Evolutionary conservation across 2,113 vertebrate genomes (phyloP), one percentile per base, ranked within the genome.

Genomic region (Gallinago undulata): DNA sequence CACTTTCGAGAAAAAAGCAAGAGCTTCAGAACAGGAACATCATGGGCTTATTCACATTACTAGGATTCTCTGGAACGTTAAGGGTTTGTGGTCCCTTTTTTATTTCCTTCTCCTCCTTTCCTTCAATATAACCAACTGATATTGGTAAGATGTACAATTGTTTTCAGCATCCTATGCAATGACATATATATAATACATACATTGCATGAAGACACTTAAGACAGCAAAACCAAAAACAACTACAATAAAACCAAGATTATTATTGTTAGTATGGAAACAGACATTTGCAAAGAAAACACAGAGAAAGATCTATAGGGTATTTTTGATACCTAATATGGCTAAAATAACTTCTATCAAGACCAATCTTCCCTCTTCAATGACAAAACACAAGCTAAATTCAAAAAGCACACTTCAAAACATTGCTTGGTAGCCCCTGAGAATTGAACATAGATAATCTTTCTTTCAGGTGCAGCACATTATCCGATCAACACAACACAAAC

Each of bases 391-490:
- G 63, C 48, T 82, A 89, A 93, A 92, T 80, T 81, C 81, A 47
- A 85, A 95, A 92, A 96, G 76, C 89, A 80, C 24, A 91, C 94
- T 97, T 96, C 94, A 94, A 93, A 97, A 92, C 90, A 94, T 66
- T 77, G 74, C 80, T 81, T 93, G 88, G 73, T 94, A 87, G 60
- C 95, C 89, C 50, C 68, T 89, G 87, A 84, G 95, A 95, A 95
- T 39, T 90, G 87, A 95, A 83, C 63, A 82, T 30, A 63, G 90
- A 91, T 87, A 96, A 95, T 92, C 53, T 73, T 92, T 92, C 87
- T 94, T 96, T 93, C 92, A 96, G 94, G 91, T 95, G 66, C 80
- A 82, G 68, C 93, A 86, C 75, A 90, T 93, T 97, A 98, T 90
- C 87, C 31, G 70, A 97, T 88, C 87, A 91, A 93, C 93, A 94